Base-by-base conservation (phyloP, 2,113 vertebrate genomes). In the Neolamprologus sp. region DNA sequence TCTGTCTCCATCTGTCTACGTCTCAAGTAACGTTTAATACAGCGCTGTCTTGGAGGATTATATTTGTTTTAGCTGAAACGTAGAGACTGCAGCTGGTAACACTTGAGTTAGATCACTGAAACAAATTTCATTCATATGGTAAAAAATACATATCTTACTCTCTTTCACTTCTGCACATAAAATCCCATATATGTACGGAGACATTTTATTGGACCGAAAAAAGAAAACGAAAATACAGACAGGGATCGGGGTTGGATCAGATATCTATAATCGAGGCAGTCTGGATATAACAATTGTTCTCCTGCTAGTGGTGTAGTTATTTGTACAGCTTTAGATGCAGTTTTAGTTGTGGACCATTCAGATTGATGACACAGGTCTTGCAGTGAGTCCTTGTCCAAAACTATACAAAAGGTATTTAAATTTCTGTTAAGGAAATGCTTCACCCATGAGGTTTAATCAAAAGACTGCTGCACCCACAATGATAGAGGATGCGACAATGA, bases 81-180 rank as follows among this genome's bases (percentile, higher is more conserved):
- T 80, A 16, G 54, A 85, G n/a, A 35, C 17, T 60, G 35, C 85
- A 82, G 82, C 85, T 79, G 45, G 9, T 51, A 51, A 78, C 37
- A 68, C 37, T 86, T 71, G 51, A 87, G 88, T 85, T 89, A 84
- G 37, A 86, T 81, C 85, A 71, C 65, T 58, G 49, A 87, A 81
- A 88, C 79, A 83, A 42, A 87, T 88, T 37, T 82, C 16, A 40
- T 49, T 83, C 75, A 7, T 51, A 26, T 14, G 23, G 26, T 19
- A 54, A 7, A 81, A 14, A 45, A 35, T 30, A 30, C 26, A 10
- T 33, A 79, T 55, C 49, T 49, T 79, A 53, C 13, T 78, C 54
- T 58, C 21, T 68, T 53, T 51, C 73, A 78, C 26, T 83, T 28
- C 35, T 1, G n/a, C n/a, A 37, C 16, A n/a, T 30, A 60, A 49